Conservation (phyloP, 2,113 vertebrate species). For the Dendropsophus ebraccatus region DNA sequence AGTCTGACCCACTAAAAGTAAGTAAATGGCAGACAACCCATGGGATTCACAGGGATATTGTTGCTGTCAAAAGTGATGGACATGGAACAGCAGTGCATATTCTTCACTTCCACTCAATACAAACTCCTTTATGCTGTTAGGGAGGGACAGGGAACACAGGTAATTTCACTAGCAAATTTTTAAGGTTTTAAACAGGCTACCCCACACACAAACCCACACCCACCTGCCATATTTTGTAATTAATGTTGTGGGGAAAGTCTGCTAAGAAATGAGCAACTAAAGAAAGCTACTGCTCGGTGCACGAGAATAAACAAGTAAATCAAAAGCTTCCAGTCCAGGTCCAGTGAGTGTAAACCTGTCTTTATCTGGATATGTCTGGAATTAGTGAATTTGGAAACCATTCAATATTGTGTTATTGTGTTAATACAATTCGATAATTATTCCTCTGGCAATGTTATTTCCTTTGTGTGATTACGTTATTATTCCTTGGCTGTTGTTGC, state of each 20-base stretch:
- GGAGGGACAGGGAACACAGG: too few relatives aligned
- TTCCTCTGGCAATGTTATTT: constrained; percentile 26
- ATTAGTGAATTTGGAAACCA: not conserved
- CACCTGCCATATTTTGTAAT: too few relatives aligned
- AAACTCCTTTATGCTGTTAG: too few relatives aligned
- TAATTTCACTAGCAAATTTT: too few relatives aligned
- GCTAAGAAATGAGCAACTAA: not conserved
- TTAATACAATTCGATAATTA: constrained; percentile 18
- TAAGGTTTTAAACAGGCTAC: too few relatives aligned
- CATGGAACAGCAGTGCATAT: too few relatives aligned
- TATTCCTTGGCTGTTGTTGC: constrained; percentile 63
- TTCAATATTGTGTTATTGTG: constrained; percentile 8
- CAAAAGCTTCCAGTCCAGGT: not conserved
- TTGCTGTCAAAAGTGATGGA: too few relatives aligned
- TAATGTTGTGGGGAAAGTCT: not conserved
- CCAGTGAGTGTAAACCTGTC: not conserved
- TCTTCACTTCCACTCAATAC: too few relatives aligned
- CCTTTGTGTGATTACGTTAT: constrained; percentile 58
- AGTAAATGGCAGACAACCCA: too few relatives aligned
- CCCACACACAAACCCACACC: too few relatives aligned
- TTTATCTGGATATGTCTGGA: not conserved
- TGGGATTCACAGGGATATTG: too few relatives aligned
- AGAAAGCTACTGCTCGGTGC: not conserved
- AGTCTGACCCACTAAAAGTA: too few relatives aligned
- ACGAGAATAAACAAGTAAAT: not conserved